phyloP scores from a whole-genome alignment of 2,797 vertebrate genomes.

The Iguana delicatissima region DNA sequence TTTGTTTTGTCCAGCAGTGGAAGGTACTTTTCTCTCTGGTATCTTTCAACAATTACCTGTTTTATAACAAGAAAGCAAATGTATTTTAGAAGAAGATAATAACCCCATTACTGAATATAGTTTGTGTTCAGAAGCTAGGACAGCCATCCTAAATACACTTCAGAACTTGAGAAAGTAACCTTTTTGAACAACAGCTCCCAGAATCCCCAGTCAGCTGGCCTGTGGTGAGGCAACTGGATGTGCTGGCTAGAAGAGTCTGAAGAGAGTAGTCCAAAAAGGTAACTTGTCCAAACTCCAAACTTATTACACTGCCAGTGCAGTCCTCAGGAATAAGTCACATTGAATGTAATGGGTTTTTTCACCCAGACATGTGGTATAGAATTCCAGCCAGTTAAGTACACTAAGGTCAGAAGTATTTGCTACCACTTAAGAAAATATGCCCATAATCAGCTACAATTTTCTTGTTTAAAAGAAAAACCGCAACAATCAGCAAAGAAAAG shows the following conservation, averaged over 20 bases:
- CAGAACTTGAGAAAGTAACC: not conserved
- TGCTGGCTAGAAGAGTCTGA: no score
- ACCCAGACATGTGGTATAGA: no score
- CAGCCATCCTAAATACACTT: not conserved
- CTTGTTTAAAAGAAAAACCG: not conserved
- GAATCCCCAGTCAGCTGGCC: no score
- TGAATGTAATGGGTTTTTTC: not conserved
- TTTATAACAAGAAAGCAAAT: constrained; percentile 25
- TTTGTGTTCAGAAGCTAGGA: not conserved
- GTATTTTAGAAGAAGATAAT: not conserved
- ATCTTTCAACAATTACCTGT: constrained; percentile 91
- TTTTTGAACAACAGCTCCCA: no score
- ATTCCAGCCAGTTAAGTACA: not conserved
- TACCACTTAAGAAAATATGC: not conserved
- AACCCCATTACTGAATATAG: not conserved
- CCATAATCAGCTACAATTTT: not conserved
- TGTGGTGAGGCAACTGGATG: no score
- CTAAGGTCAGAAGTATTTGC: not conserved
- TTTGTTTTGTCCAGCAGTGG: constrained; percentile 92
- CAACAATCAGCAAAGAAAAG: not conserved
- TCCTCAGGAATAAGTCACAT: no score
- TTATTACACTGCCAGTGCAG: no score
- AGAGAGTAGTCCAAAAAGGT: no score
- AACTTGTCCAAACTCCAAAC: no score
- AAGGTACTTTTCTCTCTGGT: constrained; percentile 85